Evolutionary conservation across 2,888 invertebrate genomes (phyloP).

Genomic region (Phasia obesa): DNA sequence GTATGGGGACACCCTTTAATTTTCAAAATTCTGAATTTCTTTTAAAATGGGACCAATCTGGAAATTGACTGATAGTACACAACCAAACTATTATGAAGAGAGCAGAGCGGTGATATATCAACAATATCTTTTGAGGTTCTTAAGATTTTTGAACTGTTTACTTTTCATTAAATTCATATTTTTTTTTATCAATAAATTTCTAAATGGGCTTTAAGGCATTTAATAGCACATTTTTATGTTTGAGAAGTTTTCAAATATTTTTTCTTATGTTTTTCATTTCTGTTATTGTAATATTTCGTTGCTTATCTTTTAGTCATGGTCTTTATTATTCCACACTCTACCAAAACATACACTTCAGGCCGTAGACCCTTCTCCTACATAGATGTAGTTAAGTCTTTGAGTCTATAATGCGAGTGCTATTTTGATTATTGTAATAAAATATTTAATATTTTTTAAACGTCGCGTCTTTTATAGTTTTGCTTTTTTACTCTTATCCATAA

Average conservation of each 20-base stretch:
- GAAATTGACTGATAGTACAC: no score
- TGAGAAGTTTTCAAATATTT: background rate
- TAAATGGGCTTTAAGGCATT: background rate
- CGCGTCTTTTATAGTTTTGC: conserved; percentile 55
- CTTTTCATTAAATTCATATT: no score
- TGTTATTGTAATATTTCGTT: conserved; percentile 1
- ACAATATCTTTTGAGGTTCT: no score
- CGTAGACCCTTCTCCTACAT: background rate
- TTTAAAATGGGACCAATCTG: no score
- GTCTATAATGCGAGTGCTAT: conserved; percentile 44
- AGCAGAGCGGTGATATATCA: no score
- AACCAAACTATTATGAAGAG: no score
- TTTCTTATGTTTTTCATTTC: conserved; percentile 22
- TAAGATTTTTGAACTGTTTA: no score
- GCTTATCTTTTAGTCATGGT: conserved; percentile 17
- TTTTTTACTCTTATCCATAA: conserved; percentile 22
- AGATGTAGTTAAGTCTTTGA: conserved; percentile 1
- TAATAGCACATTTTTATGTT: conserved; percentile 9
- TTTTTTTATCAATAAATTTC: background rate
- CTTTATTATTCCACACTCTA: background rate
- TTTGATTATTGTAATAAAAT: conserved; percentile 66
- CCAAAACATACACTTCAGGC: background rate
- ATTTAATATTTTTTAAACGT: conserved; percentile 67
- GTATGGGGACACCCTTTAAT: no score
- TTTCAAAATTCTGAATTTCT: no score